phyloP scores from a whole-genome alignment of 2,888 invertebrate genomes.

The Cyclophora punctaria region DNA sequence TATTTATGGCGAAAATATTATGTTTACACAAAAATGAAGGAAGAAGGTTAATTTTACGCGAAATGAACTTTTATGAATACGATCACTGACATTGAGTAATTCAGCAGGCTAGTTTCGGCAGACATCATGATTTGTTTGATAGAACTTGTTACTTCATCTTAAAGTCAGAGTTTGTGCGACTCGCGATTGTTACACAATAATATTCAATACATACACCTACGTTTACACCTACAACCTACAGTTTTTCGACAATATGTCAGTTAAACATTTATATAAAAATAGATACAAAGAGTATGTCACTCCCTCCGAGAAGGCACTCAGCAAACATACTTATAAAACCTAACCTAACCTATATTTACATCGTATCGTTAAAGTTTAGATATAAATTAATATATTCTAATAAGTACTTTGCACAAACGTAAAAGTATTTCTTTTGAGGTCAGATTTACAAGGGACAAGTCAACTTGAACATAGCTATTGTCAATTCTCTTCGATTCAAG shows the following conservation, averaged over 20 bases:
- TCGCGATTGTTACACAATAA: slow-evolving; percentile 15
- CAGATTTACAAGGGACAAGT: slow-evolving; percentile 21
- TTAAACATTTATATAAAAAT: slow-evolving; percentile 66
- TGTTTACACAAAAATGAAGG: too few relatives aligned
- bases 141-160: too few relatives aligned
- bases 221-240: slow-evolving; percentile 44
- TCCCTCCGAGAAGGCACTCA: slow-evolving; percentile 30
- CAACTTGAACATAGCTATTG: slow-evolving; percentile 3
- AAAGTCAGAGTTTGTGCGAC: slow-evolving; percentile 12
- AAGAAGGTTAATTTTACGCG: too few relatives aligned
- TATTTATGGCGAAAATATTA: too few relatives aligned
- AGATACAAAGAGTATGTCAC: slow-evolving; percentile 46
- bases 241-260: slow-evolving; percentile 68
- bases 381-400: slow-evolving; percentile 74
- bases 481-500: slow-evolving; percentile 6
- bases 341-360: slow-evolving; percentile 64
- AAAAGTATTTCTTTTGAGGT: slow-evolving; percentile 60
- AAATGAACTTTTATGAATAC: too few relatives aligned
- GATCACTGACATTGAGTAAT: too few relatives aligned
- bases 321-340: slow-evolving; percentile 21
- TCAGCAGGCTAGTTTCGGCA: too few relatives aligned
- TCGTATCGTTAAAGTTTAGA: slow-evolving; percentile 53
- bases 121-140: too few relatives aligned
- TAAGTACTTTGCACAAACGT: slow-evolving; percentile 74
- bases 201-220: slow-evolving; percentile 31